Evolutionary conservation across 2,888 invertebrate species (phyloP), one percentile per base, ranked within the genome.

Genomic region (Cosmopolites sordidus): DNA sequence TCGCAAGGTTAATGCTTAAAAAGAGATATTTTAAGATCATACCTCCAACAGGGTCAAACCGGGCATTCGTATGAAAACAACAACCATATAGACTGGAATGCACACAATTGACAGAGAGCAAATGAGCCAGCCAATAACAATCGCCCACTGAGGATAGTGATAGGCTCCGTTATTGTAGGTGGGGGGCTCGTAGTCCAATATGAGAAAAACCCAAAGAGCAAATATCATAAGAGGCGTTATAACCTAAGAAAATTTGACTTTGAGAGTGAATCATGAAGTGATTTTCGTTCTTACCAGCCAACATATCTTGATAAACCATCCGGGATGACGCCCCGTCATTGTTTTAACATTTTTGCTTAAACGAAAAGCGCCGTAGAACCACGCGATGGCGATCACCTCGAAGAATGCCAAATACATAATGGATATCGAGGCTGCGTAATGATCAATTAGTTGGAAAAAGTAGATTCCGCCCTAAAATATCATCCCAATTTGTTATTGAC

Each of bases 381-480:
- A 95, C 3, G 91, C 84, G 56, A 95, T 84, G 6, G 88, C 94
- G 48, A 93, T 87, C 44, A 92, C 87, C 79, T 95, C 94, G 68
- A 94, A 93, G 75, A 95, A 93, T 29, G 94, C 93, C 60, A 94
- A 79, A 70, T 92, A 93, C 76, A 94, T 88, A 47, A 94, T 89
- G 49, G 93, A 90, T 64, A 93, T 86, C 40, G 90, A 89, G 14
- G 92, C 92, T n/a, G 93, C 91, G 71, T 92, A 95, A 69, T 90
- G 91, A 69, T 95, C 94, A 76, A 95, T 87, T 57, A 95, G 73
- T 78, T 93, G 92, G 71, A 95, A 92, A 71, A 89, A 88, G 70
- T 89, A 94, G 68, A 93, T 93, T 62, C 94, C 95, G 63, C 92
- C 91, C 85, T 87, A 69, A 33, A 74, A 63, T n/a, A n/a, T n/a